These are phyloP conservation scores for Sarcophaga carnaria DNA, from an alignment of 2,888 invertebrate species.

Conservation along the genomic window DNA sequence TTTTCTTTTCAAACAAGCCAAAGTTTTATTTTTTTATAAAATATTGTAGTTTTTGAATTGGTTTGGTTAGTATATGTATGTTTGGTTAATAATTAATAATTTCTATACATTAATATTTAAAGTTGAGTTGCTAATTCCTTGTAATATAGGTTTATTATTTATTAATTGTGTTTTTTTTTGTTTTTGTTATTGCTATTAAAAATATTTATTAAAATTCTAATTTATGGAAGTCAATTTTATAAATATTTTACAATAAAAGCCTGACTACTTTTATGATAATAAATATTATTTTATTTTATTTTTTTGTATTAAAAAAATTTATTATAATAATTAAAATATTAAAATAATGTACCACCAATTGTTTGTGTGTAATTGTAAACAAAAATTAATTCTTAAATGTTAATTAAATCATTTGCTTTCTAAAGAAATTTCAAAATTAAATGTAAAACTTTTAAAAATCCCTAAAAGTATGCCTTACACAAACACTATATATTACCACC, in stretches of 20 bases:
- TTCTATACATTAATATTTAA: conserved; percentile 58
- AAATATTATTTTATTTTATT: not conserved
- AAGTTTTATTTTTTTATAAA: conserved; percentile 61
- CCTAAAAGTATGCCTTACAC: too few species aligned
- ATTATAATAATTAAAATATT: too few species aligned
- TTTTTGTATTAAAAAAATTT: too few species aligned
- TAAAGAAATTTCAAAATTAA: too few species aligned
- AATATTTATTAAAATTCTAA: conserved; percentile 5
- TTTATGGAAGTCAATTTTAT: not conserved
- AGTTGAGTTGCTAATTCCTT: conserved; percentile 70
- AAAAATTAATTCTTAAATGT: too few species aligned
- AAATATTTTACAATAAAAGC: conserved; percentile 4
- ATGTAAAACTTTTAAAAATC: too few species aligned
- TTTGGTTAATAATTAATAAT: not conserved
- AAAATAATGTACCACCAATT: too few species aligned
- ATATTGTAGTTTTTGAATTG: conserved; percentile 26
- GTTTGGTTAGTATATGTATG: conserved; percentile 25
- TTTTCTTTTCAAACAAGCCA: conserved; percentile 26
- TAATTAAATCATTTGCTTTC: too few species aligned
- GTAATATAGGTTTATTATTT: conserved; percentile 61
- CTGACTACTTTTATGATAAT: not conserved
- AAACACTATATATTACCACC: too few species aligned
- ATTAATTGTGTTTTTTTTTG: conserved; percentile 19
- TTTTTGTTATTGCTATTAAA: not conserved
- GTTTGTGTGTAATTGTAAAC: too few species aligned